Conservation (phyloP, 64 coral and sea anemone species). For the Trachythela sp. region DNA sequence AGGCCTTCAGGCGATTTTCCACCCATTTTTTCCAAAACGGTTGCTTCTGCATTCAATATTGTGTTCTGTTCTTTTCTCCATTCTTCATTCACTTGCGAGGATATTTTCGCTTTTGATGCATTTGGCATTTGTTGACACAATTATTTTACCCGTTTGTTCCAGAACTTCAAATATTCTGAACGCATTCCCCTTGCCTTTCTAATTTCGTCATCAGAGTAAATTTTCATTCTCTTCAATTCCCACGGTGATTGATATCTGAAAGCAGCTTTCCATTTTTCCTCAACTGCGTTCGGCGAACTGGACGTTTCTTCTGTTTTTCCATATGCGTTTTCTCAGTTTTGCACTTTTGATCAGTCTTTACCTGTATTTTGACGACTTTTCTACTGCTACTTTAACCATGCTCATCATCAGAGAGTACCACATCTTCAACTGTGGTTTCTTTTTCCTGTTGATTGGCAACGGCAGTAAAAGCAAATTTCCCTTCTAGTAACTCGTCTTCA, state of each 20-base stretch:
- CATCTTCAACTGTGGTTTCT: no score
- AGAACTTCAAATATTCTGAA: conserved; percentile 25
- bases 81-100: background rate
- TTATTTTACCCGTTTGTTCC: background rate
- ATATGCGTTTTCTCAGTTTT: no score
- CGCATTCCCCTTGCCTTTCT: background rate
- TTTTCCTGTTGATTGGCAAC: no score
- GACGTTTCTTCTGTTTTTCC: no score
- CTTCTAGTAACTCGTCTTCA: no score
- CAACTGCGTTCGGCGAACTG: no score
- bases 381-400: no score
- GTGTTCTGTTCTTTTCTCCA: background rate
- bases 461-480: no score
- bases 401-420: no score
- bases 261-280: no score
- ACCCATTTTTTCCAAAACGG: background rate
- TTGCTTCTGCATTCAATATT: background rate
- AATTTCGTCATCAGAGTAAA: background rate
- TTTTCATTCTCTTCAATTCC: conserved; percentile 17
- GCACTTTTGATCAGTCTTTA: no score
- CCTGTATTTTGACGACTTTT: no score
- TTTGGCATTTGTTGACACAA: conserved; percentile 8
- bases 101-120: background rate
- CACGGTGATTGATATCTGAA: background rate
- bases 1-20: conserved; percentile 30